These are phyloP conservation scores for Hedychridium roseum DNA, from an alignment of 2,888 invertebrate species.

Conservation along the genomic window DNA sequence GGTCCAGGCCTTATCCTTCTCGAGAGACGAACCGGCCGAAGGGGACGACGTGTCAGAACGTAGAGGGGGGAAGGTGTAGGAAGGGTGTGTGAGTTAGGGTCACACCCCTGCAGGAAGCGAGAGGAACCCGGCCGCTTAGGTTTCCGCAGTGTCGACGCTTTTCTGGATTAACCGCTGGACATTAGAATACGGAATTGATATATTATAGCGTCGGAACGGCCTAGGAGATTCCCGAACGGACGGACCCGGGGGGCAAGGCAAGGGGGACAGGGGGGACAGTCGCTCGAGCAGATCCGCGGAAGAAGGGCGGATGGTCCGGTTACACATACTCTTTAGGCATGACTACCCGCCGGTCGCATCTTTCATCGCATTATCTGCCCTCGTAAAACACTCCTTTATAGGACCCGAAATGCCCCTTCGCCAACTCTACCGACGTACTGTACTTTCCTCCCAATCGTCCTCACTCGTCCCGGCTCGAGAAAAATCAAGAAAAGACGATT, in stretches of 20 bases:
- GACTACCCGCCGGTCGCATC: slow-evolving; percentile 59
- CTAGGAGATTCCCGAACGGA: slow-evolving; percentile 16
- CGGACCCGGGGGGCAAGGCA: too few species aligned
- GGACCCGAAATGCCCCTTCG: slow-evolving; percentile 37
- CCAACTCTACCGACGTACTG: too few species aligned
- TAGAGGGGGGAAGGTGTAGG: too few species aligned
- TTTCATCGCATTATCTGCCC: slow-evolving; percentile 62
- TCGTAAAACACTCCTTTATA: slow-evolving; percentile 61
- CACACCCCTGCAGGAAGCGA: slow-evolving; percentile 33
- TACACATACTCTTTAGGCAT: slow-evolving; percentile 58
- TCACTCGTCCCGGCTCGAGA: too few species aligned
- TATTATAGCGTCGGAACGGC: slow-evolving; percentile 49
- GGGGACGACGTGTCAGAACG: too few species aligned
- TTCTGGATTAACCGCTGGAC: slow-evolving; percentile 62
- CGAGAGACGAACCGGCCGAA: too few species aligned
- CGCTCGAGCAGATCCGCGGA: slow-evolving; percentile 31
- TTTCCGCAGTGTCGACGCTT: slow-evolving; percentile 62
- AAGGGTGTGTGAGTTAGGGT: too few species aligned
- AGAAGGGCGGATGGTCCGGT: slow-evolving; percentile 46
- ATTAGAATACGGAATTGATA: slow-evolving; percentile 64
- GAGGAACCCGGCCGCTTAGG: slow-evolving; percentile 45
- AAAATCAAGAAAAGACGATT: too few species aligned
- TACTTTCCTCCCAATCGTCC: too few species aligned
- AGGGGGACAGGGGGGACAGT: slow-evolving; percentile 33
- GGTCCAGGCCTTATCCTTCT: slow-evolving; percentile 3